Conservation (phyloP, 2,113 vertebrate genomes). For the Festucalex cinctus region DNA sequence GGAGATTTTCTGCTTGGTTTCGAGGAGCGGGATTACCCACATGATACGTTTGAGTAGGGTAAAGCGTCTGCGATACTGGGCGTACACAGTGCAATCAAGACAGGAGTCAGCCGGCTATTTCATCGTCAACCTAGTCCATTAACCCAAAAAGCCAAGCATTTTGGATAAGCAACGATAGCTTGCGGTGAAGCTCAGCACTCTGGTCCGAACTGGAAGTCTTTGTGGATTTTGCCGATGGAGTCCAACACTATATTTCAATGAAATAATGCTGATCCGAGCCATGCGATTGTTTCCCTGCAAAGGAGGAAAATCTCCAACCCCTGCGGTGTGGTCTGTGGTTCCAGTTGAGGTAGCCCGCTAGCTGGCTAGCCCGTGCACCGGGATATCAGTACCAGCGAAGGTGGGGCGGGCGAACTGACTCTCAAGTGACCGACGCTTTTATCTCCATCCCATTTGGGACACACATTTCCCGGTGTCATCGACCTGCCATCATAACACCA, state of each 20-base stretch:
- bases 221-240: conserved; percentile 30
- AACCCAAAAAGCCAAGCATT: conserved; percentile 50
- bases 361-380: conserved; percentile 35
- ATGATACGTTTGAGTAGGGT: conserved; percentile 38
- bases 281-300: conserved; percentile 51
- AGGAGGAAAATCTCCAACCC: conserved; percentile 59
- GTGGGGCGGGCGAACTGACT: conserved; percentile 65
- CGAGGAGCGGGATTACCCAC: conserved; percentile 48
- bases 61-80: conserved; percentile 53
- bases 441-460: not conserved
- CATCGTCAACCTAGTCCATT: conserved; percentile 39
- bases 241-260: conserved; percentile 16
- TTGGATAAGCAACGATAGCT: conserved; percentile 37
- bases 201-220: conserved; percentile 9
- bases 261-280: conserved; percentile 31
- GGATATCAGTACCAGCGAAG: conserved; percentile 59
- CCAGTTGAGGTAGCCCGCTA: conserved; percentile 44
- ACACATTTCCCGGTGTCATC: not conserved
- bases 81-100: conserved; percentile 56
- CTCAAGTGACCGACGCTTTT: conserved; percentile 3
- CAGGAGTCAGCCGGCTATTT: conserved; percentile 44
- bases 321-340: conserved; percentile 45
- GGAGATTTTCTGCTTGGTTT: conserved; percentile 27
- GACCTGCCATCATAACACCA: not conserved
- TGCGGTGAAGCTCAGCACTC: conserved; percentile 41